These are phyloP conservation scores for Anastatus disparis DNA, from an alignment of 1,140 invertebrate genomes.

Conservation along the genomic window DNA sequence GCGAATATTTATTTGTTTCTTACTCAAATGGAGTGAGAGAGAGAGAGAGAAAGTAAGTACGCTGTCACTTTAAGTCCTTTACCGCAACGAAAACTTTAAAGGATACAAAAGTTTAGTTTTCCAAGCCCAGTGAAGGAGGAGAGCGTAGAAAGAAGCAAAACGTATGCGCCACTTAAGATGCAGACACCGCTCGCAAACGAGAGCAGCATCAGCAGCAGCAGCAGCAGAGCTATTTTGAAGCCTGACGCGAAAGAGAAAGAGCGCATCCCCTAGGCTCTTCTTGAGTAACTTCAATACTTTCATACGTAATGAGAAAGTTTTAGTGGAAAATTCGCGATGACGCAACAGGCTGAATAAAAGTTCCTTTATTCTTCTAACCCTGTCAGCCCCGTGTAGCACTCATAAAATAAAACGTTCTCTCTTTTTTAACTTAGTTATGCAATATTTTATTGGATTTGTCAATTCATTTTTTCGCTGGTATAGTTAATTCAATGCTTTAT, in stretches of 20 bases:
- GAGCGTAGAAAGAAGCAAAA: background rate
- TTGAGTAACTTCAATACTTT: conserved; percentile 34
- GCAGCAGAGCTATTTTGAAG: background rate
- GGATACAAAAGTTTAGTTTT: conserved; percentile 4
- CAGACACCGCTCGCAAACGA: background rate
- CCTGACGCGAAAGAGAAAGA: no score
- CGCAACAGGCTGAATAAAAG: conserved; percentile 16
- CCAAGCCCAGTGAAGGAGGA: no score
- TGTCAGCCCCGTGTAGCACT: no score
- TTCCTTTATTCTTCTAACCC: background rate
- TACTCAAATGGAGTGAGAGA: background rate
- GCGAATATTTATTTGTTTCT: conserved; percentile 40
- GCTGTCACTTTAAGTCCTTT: background rate
- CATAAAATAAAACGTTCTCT: no score
- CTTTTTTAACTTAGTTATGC: no score
- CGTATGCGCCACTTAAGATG: conserved; percentile 13
- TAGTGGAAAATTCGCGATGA: conserved; percentile 9
- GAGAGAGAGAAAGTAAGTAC: no score
- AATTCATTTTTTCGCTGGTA: no score
- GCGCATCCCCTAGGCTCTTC: no score
- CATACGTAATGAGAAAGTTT: conserved; percentile 37
- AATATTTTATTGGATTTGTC: no score
- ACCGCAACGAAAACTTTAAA: background rate
- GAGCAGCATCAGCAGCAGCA: background rate
- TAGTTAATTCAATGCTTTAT: no score